These are phyloP conservation scores for Eilema caniola DNA, from an alignment of 2,888 invertebrate genomes.

Conservation along the genomic window DNA sequence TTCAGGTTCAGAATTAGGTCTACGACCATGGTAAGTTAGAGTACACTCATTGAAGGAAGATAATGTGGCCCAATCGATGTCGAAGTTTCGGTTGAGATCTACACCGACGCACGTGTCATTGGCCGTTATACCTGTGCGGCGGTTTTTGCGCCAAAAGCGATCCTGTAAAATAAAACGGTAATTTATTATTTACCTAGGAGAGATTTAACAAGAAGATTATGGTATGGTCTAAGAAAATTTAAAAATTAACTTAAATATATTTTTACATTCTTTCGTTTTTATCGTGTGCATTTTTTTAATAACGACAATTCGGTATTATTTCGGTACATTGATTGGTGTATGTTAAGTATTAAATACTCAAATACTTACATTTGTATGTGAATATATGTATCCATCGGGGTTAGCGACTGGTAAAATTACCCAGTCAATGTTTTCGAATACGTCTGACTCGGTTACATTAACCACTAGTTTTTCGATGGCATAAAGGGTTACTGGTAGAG, in stretches of 20 bases:
- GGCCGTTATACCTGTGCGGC: slow-evolving; percentile 65
- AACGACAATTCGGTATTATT: too few relatives aligned
- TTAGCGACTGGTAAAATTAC: slow-evolving; percentile 89
- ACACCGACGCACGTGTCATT: slow-evolving; percentile 87
- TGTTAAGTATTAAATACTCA: not conserved
- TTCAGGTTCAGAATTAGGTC: slow-evolving; percentile 90
- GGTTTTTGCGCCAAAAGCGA: slow-evolving; percentile 90
- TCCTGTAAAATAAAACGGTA: slow-evolving; percentile 66
- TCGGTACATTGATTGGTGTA: not conserved
- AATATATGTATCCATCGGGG: slow-evolving; percentile 90
- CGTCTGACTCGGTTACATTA: slow-evolving; percentile 81
- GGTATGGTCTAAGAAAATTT: too few relatives aligned
- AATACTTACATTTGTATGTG: slow-evolving; percentile 77
- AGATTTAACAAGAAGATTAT: too few relatives aligned
- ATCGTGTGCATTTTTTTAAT: too few relatives aligned
- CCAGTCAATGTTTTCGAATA: slow-evolving; percentile 89
- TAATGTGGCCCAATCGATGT: slow-evolving; percentile 88
- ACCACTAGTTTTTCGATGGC: slow-evolving; percentile 89
- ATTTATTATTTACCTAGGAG: not conserved
- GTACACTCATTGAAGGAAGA: slow-evolving; percentile 84
- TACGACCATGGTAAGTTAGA: slow-evolving; percentile 88
- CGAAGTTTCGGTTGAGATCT: slow-evolving; percentile 93
- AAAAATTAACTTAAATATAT: too few relatives aligned
- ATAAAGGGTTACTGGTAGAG: slow-evolving; percentile 88
- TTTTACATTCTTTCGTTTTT: too few relatives aligned